Conservation (phyloP, 2,113 vertebrate genomes). For the Manacus vitellinus region DNA sequence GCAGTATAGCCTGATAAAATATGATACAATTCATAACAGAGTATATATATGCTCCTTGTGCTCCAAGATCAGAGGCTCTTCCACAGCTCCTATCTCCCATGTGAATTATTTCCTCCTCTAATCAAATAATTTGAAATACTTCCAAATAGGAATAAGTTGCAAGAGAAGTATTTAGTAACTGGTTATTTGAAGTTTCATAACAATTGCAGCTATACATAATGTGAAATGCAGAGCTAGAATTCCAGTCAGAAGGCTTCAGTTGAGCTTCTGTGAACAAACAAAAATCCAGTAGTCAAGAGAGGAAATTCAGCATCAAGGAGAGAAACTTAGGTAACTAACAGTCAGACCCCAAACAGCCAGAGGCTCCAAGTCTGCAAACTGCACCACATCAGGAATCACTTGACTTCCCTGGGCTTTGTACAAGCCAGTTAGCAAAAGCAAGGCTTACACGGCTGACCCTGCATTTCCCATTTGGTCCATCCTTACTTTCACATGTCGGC, state of each 20-base stretch:
- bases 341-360: background rate
- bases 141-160: background rate
- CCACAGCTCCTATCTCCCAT: background rate
- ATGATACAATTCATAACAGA: background rate
- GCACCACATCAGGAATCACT: fast-evolving
- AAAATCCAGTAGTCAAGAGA: background rate
- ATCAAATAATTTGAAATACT: background rate
- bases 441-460: fast-evolving
- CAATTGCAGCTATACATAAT: background rate
- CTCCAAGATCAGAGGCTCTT: background rate
- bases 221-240: background rate
- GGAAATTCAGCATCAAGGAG: background rate
- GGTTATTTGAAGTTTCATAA: background rate
- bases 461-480: background rate
- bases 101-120: background rate
- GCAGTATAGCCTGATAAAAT: background rate
- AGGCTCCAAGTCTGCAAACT: background rate
- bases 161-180: background rate
- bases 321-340: background rate
- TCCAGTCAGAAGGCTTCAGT: background rate
- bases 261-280: background rate
- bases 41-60: background rate
- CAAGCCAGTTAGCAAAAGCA: background rate
- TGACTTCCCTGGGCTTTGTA: background rate
- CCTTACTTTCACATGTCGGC: background rate